A percentile compares a stretch with the other conserved stretches of the same genome.
Conservation (phyloP, 2,113 vertebrate genomes). For the Labrus mixtus region DNA sequence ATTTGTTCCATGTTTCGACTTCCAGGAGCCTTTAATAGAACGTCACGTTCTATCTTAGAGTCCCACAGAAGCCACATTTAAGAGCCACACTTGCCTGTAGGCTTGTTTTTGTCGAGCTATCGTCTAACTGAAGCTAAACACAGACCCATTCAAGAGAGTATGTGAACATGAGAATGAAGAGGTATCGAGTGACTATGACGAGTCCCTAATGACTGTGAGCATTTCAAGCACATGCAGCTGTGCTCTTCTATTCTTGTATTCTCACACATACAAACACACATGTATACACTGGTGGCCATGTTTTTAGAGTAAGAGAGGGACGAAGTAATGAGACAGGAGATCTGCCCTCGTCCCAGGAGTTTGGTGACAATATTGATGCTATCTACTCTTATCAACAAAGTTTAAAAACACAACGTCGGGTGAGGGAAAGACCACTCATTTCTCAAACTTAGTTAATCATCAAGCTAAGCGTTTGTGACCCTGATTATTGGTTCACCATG, state of each 20-base stretch:
- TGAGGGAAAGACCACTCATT: not conserved
- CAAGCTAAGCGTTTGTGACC: not conserved
- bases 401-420: not conserved
- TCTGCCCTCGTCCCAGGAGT: not conserved
- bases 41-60: no score
- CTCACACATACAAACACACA: not conserved
- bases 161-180: slow-evolving; percentile 8
- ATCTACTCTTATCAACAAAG: not conserved
- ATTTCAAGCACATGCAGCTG: slow-evolving; percentile 25
- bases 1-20: not conserved
- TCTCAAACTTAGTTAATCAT: not conserved
- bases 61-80: no score
- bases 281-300: not conserved
- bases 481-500: not conserved
- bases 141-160: not conserved
- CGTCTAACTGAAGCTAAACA: not conserved
- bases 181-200: not conserved
- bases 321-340: slow-evolving; percentile 8
- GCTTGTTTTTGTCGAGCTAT: not conserved
- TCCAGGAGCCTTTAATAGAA: not conserved
- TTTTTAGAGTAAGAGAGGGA: not conserved
- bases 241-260: not conserved
- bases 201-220: not conserved
- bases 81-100: not conserved
- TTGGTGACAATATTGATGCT: not conserved